Conservation (phyloP, 2,797 vertebrate genomes). For the Ibycter americanus region DNA sequence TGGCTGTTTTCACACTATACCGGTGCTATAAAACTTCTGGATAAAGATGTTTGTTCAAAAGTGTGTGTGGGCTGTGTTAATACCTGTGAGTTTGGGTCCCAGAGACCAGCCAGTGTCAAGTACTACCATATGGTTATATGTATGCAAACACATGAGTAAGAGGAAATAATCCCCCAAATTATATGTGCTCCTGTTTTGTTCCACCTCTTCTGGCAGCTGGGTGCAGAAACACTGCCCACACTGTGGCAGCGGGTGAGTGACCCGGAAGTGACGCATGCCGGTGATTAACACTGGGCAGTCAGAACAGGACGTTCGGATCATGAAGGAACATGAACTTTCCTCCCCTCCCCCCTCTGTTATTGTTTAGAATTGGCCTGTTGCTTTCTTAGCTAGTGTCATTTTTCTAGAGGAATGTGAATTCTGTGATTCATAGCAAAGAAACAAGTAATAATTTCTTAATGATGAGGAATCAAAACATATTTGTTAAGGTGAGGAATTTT, state of each 20-base stretch:
- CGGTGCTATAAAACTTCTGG: rapidly evolving
- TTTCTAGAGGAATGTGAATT: background rate
- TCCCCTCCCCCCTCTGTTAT: background rate
- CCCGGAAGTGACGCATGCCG: background rate
- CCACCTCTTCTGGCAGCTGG: background rate
- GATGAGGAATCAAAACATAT: background rate
- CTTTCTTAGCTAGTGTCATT: background rate
- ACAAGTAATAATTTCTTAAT: rapidly evolving
- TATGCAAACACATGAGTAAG: background rate
- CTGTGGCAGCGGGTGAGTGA: rapidly evolving
- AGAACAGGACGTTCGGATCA: constrained; percentile 38
- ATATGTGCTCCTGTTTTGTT: background rate
- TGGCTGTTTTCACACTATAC: rapidly evolving
- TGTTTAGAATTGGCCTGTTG: background rate
- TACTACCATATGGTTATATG: background rate
- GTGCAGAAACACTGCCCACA: background rate
- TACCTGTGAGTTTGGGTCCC: background rate
- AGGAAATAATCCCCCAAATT: background rate
- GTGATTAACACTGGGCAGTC: background rate
- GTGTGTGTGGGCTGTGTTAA: background rate
- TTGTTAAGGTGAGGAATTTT: background rate
- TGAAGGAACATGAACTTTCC: background rate
- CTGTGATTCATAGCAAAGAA: background rate
- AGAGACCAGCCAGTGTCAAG: rapidly evolving
- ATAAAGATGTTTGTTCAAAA: background rate